phyloP scores from a whole-genome alignment of 1,140 invertebrate species.

The Melipona quadrifasciata region DNA sequence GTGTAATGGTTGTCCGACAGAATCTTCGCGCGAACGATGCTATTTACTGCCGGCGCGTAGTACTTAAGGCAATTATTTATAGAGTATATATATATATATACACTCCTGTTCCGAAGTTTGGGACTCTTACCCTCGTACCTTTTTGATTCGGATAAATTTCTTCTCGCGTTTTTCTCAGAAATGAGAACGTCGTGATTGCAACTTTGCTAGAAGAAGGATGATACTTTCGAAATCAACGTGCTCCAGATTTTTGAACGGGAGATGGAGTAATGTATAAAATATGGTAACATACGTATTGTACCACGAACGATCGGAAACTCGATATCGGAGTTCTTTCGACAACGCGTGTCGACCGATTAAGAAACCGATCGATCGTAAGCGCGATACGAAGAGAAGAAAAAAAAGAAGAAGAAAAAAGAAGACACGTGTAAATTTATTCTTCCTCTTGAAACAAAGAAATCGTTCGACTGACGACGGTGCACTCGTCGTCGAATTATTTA shows the following conservation, averaged over 20 bases:
- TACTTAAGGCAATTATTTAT: slow-evolving; percentile 43
- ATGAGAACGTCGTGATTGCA: too few relatives aligned
- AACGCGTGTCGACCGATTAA: slow-evolving; percentile 7
- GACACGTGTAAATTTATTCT: slow-evolving; percentile 27
- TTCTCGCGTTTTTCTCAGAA: too few relatives aligned
- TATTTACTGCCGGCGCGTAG: slow-evolving; percentile 18
- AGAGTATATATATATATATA: slow-evolving; percentile 13
- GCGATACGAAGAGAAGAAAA: background rate
- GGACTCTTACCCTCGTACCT: too few relatives aligned
- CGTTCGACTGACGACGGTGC: background rate
- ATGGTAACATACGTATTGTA: background rate
- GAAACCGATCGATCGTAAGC: background rate
- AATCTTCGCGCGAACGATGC: background rate
- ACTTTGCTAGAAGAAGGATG: too few relatives aligned
- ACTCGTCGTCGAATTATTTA: background rate
- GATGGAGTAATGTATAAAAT: too few relatives aligned
- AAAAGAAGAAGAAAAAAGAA: too few relatives aligned
- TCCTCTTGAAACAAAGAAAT: slow-evolving; percentile 25
- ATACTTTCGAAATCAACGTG: too few relatives aligned
- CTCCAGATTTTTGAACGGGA: too few relatives aligned
- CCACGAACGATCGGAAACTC: background rate
- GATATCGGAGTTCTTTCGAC: background rate
- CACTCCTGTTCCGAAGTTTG: background rate
- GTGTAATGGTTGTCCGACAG: background rate
- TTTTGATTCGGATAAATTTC: too few relatives aligned